phyloP scores from a whole-genome alignment of 2,888 invertebrate species.

The Pedicia rivosa region DNA sequence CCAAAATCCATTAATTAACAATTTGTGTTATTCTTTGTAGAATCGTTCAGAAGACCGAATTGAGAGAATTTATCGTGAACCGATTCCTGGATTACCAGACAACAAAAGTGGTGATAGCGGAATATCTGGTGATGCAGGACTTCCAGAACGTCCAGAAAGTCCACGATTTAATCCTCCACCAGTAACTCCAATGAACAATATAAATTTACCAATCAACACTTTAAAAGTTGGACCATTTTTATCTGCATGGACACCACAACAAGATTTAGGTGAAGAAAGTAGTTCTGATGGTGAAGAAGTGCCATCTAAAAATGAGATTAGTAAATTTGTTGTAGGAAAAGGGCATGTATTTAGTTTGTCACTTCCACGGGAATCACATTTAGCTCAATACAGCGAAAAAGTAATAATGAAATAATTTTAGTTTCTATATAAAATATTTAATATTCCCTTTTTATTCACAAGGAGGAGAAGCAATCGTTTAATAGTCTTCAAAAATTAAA shows the following conservation, averaged over 20 bases:
- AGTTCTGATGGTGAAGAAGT: conserved; percentile 33
- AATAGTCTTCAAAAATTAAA: conserved; percentile 50
- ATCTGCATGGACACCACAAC: conserved; percentile 67
- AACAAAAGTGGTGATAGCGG: conserved; percentile 75
- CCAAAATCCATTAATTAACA: not conserved
- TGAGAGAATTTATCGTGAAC: conserved; percentile 36
- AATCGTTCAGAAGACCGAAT: conserved; percentile 32
- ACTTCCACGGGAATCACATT: conserved; percentile 47
- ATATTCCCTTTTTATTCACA: no score
- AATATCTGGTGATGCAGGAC: conserved; percentile 63
- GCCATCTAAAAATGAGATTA: conserved; percentile 17
- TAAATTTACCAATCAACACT: not conserved
- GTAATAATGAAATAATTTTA: conserved; percentile 9
- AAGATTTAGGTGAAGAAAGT: conserved; percentile 60
- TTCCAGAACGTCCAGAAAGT: conserved; percentile 22
- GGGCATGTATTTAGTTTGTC: conserved; percentile 61
- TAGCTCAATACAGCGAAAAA: conserved; percentile 20
- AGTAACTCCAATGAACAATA: not conserved
- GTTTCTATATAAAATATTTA: no score
- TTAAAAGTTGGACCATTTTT: conserved; percentile 13
- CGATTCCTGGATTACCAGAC: conserved; percentile 30
- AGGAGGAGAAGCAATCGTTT: conserved; percentile 5
- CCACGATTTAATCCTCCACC: conserved; percentile 6
- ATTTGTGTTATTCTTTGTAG: not conserved
- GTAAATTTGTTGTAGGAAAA: conserved; percentile 18